Evolutionary conservation across 2,888 invertebrate species (phyloP).

Genomic region (Agonopterix alstromeriana): DNA sequence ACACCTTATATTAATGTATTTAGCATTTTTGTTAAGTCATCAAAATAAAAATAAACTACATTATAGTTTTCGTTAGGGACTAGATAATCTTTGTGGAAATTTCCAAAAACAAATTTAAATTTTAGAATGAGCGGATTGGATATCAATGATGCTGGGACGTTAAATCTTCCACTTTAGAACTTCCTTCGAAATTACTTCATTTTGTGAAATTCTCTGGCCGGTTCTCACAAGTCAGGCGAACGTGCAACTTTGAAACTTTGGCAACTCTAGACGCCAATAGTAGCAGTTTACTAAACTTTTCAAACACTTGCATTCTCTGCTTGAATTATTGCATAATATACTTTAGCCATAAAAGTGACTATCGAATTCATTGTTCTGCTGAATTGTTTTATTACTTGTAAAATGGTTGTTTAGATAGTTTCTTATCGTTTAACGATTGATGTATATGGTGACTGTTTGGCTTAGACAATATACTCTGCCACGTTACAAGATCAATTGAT

Average conservation of each 20-base stretch:
- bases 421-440: not conserved
- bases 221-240: constrained; percentile 31
- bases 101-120: too few species aligned
- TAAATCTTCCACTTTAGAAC: constrained; percentile 17
- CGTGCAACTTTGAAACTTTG: constrained; percentile 31
- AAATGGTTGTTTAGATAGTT: constrained; percentile 4
- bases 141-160: constrained; percentile 31
- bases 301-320: constrained; percentile 53
- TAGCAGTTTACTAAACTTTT: constrained; percentile 36
- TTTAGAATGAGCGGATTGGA: constrained; percentile 13
- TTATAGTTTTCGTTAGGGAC: too few species aligned
- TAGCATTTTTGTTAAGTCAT: too few species aligned
- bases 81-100: too few species aligned
- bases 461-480: too few species aligned
- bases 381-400: constrained; percentile 45
- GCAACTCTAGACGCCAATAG: constrained; percentile 20
- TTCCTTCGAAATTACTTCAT: constrained; percentile 42
- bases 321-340: constrained; percentile 61
- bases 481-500: too few species aligned
- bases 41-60: too few species aligned
- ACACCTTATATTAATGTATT: too few species aligned
- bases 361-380: constrained; percentile 43
- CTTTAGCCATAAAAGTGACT: constrained; percentile 45
- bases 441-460: too few species aligned
- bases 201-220: constrained; percentile 32